Conservation (phyloP, 2,113 vertebrate genomes). For the Drymodes brunneopygia region DNA sequence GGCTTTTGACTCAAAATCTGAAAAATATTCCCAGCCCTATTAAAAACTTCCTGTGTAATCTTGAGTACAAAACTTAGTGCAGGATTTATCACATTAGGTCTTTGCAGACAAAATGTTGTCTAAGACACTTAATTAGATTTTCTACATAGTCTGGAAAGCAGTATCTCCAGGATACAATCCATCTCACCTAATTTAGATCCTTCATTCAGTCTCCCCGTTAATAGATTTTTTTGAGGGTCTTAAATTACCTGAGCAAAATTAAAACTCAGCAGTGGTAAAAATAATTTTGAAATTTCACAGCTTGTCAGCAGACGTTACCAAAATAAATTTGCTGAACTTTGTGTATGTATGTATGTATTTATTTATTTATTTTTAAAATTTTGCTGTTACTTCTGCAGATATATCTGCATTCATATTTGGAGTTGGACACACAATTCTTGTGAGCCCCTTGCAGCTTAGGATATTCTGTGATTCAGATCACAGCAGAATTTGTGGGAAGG, state of each 20-base stretch:
- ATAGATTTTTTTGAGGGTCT: neutral
- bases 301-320: neutral
- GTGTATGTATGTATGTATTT: too few species aligned
- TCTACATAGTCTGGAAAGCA: neutral
- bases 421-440: neutral
- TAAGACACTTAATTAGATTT: neutral
- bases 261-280: neutral
- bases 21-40: neutral
- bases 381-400: fast-evolving
- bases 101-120: neutral
- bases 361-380: too few species aligned
- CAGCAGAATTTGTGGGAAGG: neutral
- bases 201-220: neutral
- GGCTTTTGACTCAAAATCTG: neutral
- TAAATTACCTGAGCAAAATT: neutral
- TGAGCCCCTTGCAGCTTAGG: neutral
- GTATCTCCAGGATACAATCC: neutral
- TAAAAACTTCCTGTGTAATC: neutral
- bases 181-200: neutral
- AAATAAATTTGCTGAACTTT: neutral
- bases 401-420: neutral
- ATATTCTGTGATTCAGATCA: neutral
- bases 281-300: neutral
- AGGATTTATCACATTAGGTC: neutral
- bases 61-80: neutral